Conservation (phyloP, 2,888 invertebrate genomes). For the Tolmerus cingulatus region DNA sequence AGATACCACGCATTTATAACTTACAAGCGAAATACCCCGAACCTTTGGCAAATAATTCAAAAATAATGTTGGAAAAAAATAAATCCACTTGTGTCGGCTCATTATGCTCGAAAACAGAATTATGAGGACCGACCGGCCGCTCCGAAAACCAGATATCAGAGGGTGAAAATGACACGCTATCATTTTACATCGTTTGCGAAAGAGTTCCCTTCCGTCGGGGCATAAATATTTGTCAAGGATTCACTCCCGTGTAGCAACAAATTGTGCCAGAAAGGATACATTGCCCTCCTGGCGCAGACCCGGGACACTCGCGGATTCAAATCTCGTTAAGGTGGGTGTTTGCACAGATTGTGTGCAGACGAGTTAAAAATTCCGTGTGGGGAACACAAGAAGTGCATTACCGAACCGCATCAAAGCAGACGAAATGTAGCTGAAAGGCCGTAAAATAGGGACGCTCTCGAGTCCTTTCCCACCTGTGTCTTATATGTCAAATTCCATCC, state of each 20-base stretch:
- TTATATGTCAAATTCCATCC: conserved; percentile 9
- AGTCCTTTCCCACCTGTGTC: conserved; percentile 8
- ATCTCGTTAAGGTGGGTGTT: conserved; percentile 27
- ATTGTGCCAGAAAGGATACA: conserved; percentile 30
- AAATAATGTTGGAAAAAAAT: neutral
- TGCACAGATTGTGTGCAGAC: conserved; percentile 26
- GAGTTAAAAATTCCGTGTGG: conserved; percentile 36
- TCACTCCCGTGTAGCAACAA: conserved; percentile 8
- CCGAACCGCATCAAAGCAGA: conserved; percentile 29
- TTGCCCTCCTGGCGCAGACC: neutral
- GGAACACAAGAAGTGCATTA: conserved; percentile 39
- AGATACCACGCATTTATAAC: neutral
- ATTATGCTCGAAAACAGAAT: neutral
- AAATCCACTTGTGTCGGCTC: neutral
- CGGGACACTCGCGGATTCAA: conserved; percentile 3
- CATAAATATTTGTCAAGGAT: conserved; percentile 41
- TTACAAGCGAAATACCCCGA: neutral
- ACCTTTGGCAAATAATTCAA: neutral
- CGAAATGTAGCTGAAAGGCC: conserved; percentile 36
- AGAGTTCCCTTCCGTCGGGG: neutral
- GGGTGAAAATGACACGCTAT: conserved; percentile 18
- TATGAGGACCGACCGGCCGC: neutral
- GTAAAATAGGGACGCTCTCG: conserved; percentile 12
- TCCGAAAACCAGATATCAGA: neutral
- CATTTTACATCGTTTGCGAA: neutral